These are phyloP conservation scores for Cuniculus paca DNA, from an alignment of 2,797 vertebrate species.

Conservation along the genomic window DNA sequence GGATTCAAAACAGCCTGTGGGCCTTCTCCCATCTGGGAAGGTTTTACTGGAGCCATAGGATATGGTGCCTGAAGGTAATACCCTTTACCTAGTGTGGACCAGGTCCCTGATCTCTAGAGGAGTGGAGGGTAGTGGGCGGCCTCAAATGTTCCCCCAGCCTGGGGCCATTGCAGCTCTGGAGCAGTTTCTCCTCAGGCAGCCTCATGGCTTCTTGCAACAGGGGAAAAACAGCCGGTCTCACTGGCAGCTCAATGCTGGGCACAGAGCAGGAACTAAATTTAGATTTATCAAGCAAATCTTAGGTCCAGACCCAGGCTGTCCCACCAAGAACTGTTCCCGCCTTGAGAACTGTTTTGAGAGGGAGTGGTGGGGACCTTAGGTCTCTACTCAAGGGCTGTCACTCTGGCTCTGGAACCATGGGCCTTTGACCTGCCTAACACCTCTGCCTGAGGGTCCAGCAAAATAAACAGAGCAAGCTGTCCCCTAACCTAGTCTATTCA, in stretches of 20 bases:
- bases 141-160: background rate
- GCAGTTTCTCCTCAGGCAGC: background rate
- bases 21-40: background rate
- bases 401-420: background rate
- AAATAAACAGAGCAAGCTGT: background rate
- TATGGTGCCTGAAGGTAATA: background rate
- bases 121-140: background rate
- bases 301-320: background rate
- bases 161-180: background rate
- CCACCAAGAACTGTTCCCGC: background rate
- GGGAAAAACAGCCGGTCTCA: background rate
- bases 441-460: background rate
- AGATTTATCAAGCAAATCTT: background rate
- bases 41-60: background rate
- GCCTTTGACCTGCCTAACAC: background rate
- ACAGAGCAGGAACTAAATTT: background rate
- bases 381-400: background rate
- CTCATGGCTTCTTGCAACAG: background rate
- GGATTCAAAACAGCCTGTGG: background rate
- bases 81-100: background rate
- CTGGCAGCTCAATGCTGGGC: background rate
- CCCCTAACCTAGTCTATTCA: background rate
- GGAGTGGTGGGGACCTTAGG: background rate
- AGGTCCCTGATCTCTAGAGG: constrained; percentile 14
- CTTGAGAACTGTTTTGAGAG: constrained; percentile 8